Evolutionary conservation across 2,113 vertebrate genomes (phyloP), one percentile per base, ranked within the genome.

Genomic region (Vidua macroura): DNA sequence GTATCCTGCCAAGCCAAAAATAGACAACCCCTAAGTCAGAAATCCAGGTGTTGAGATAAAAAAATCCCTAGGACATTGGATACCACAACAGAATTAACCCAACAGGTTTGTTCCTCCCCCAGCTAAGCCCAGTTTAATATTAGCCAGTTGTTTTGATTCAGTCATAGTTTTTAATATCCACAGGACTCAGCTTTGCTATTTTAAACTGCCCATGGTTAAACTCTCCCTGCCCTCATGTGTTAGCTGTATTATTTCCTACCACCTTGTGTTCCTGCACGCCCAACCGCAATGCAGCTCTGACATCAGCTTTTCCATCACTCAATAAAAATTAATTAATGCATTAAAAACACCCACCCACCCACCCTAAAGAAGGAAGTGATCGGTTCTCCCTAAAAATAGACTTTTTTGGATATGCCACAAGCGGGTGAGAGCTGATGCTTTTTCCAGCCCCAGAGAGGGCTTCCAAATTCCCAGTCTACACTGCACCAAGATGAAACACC

Each of bases 141-240:
- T 89, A 97, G 91, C 76, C 31, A 0, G 9, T 83, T 97, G 94
- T 87, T 96, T 96, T 93, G 91, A 95, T 95, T 95, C 92, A 63
- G 92, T 96, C 95, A 96, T 82, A 62, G 80, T 92, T 96, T 96
- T 97, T 97, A 96, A 96, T 96, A 96, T 77, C 93, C 85, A 91
- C 14, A 83, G 56, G 86, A 92, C 92, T 97, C 95, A 94, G 92
- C 91, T 93, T 67, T 87, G 84, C 93, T 97, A 97, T 97, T 97
- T 97, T 94, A 91, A 95, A 87, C 88, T 67, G 9, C 37, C 58
- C 67, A 53, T 35, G 77, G 88, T 87, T 92, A 92, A 96, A 94
- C 86, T 96, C 86, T 91, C 93, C 74, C 92, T 93, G 88, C 81
- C 77, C 96, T 93, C 70, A 37, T 70, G 82, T 91, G 83, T 67